These are phyloP conservation scores for Tanytarsus gracilentus DNA, from an alignment of 2,888 invertebrate genomes.

Conservation along the genomic window DNA sequence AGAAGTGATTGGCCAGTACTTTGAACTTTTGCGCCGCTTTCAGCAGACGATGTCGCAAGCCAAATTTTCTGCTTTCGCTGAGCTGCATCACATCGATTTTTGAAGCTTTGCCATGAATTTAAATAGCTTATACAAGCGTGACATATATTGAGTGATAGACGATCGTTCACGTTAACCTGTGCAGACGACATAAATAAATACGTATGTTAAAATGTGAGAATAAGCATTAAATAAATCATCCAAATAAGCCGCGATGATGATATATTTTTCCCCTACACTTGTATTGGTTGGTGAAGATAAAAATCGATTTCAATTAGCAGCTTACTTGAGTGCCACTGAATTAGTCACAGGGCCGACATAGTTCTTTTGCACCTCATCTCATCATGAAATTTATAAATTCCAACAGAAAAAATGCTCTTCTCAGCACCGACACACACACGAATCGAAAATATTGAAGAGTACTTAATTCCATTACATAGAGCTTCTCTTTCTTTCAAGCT, in stretches of 20 bases:
- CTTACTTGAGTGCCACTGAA: constrained; percentile 5
- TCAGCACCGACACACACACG: too few species aligned
- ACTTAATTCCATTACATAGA: too few species aligned
- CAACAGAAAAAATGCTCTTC: too few species aligned
- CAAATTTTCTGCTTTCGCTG: constrained; percentile 41
- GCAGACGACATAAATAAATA: constrained; percentile 2
- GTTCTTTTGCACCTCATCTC: too few species aligned
- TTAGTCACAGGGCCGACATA: too few species aligned
- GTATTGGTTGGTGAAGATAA: neutral
- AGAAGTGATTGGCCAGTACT: constrained; percentile 18
- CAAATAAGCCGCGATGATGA: neutral
- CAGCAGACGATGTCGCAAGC: constrained; percentile 36
- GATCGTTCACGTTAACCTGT: constrained; percentile 39
- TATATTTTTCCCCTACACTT: too few species aligned
- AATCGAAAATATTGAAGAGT: too few species aligned
- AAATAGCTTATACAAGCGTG: constrained; percentile 44
- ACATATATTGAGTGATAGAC: constrained; percentile 41
- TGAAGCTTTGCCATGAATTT: constrained; percentile 45
- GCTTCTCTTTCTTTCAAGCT: too few species aligned
- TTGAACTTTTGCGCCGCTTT: constrained; percentile 25
- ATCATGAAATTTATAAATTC: too few species aligned
- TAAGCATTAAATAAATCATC: neutral
- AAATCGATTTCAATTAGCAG: constrained; percentile 28
- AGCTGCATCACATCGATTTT: constrained; percentile 42
- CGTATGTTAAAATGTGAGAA: neutral